Percentiles rank a stretch among this genome's conserved stretches.
Conservation (phyloP, 2,888 invertebrate genomes). For the Amphipyra tragopoginis region DNA sequence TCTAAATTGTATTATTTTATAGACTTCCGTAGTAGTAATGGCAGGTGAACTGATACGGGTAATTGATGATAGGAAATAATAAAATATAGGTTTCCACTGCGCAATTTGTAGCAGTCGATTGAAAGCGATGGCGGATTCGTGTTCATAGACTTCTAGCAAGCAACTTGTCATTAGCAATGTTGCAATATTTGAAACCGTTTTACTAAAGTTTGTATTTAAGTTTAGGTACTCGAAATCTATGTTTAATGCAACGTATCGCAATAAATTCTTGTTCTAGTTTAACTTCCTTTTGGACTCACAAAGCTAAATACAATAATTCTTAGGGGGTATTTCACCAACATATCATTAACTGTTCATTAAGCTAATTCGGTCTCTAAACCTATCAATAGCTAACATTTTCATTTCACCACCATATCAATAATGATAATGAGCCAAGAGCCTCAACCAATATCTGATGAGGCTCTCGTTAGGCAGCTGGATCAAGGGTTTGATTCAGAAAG, state of each 20-base stretch:
- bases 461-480: no score
- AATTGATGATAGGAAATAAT: conserved; percentile 32
- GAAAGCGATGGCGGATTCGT: conserved; percentile 23
- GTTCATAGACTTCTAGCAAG: conserved; percentile 11
- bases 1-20: conserved; percentile 52
- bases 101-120: conserved; percentile 37
- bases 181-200: conserved; percentile 25
- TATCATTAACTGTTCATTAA: no score
- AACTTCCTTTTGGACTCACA: conserved; percentile 9
- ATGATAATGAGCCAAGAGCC: no score
- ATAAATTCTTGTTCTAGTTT: conserved; percentile 17
- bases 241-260: conserved; percentile 31
- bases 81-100: conserved; percentile 37
- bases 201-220: conserved; percentile 27
- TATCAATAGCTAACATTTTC: no score
- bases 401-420: no score
- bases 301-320: conserved; percentile 17
- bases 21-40: conserved; percentile 34
- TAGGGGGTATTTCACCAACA: background rate
- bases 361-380: no score
- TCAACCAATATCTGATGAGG: no score
- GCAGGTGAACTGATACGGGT: conserved; percentile 32
- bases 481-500: no score
- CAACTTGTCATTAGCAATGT: conserved; percentile 31
- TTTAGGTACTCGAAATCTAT: conserved; percentile 6